Conservation (phyloP, 2,888 invertebrate genomes). For the Caenorhabditis drosophilae region DNA sequence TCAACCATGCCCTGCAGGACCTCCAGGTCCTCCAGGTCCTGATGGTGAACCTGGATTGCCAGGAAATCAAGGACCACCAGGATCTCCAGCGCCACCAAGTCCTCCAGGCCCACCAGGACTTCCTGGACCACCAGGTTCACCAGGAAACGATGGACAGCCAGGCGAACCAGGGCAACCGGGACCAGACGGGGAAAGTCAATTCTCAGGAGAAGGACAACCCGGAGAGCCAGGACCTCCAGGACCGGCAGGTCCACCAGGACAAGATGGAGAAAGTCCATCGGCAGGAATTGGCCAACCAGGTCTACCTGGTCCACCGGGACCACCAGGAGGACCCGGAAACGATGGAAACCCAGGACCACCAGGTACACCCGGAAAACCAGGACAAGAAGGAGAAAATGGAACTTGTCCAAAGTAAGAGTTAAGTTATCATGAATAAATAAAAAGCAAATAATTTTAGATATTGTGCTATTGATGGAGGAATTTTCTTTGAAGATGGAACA, state of each 20-base stretch:
- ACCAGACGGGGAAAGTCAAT: conserved; percentile 25
- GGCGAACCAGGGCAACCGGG: conserved; percentile 38
- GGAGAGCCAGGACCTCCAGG: conserved; percentile 37
- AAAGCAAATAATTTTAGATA: conserved; percentile 34
- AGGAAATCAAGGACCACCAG: conserved; percentile 37
- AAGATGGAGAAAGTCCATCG: conserved; percentile 11
- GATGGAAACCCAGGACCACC: conserved; percentile 34
- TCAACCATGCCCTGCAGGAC: conserved; percentile 28
- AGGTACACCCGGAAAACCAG: conserved; percentile 38
- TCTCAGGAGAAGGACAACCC: conserved; percentile 28
- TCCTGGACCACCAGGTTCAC: conserved; percentile 19
- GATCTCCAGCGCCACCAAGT: conserved; percentile 47
- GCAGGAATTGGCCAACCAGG: conserved; percentile 31
- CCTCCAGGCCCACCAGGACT: conserved; percentile 10
- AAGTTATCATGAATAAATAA: conserved; percentile 11
- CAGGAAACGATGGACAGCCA: conserved; percentile 34
- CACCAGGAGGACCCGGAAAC: conserved; percentile 27
- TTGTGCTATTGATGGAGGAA: conserved; percentile 49
- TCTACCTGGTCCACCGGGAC: conserved; percentile 36
- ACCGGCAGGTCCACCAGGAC: conserved; percentile 52
- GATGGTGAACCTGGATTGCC: conserved; percentile 37
- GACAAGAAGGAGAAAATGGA: conserved; percentile 39
- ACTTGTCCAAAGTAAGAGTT: conserved; percentile 48
- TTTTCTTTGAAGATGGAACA: conserved; percentile 52
- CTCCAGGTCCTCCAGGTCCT: conserved; percentile 41